Conservation (phyloP, 2,113 vertebrate genomes). For the Protomyctophum bolini region DNA sequence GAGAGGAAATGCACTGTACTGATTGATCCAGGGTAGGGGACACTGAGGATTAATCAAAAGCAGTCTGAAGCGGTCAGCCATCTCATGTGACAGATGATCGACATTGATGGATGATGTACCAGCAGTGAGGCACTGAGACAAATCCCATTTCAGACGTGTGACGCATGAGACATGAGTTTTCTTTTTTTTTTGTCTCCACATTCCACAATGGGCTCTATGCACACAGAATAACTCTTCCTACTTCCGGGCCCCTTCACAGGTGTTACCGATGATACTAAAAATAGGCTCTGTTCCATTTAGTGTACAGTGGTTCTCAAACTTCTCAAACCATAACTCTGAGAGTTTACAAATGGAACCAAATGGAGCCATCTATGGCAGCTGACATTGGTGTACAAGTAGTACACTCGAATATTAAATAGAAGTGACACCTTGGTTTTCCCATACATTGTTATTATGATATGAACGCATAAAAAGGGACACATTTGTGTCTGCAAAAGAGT, state of each 20-base stretch:
- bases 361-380: no score
- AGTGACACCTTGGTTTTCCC: neutral
- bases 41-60: constrained; percentile 36
- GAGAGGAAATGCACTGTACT: constrained; percentile 23
- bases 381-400: no score
- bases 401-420: no score
- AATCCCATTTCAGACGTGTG: neutral
- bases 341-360: no score
- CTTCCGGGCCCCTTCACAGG: no score
- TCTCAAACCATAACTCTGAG: no score
- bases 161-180: neutral
- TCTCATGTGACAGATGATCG: constrained; percentile 60
- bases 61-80: constrained; percentile 50
- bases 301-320: no score
- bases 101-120: constrained; percentile 62
- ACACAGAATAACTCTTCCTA: no score
- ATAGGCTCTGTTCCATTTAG: no score
- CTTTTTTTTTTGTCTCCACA: no score
- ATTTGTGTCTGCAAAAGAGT: neutral
- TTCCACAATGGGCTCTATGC: no score
- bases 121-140: neutral
- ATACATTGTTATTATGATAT: neutral
- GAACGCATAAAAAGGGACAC: neutral
- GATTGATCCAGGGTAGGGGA: constrained; percentile 31
- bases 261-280: no score